Percentiles rank a stretch among this genome's conserved stretches.
phyloP scores from a whole-genome alignment of 2,797 vertebrate species.

The Chrysocyon brachyurus region DNA sequence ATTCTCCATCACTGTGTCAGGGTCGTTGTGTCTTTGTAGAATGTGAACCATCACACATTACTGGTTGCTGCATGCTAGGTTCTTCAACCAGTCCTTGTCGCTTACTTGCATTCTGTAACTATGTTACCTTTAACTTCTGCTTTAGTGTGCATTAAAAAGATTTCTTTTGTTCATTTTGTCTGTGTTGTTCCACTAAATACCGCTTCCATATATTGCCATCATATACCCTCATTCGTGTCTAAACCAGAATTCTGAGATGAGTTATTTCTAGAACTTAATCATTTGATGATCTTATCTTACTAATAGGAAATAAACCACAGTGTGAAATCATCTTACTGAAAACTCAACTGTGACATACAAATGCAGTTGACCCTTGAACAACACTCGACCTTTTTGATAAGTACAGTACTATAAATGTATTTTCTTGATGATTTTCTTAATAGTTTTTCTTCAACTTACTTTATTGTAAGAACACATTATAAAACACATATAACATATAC shows the following conservation, averaged over 20 bases:
- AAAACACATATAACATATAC: not conserved
- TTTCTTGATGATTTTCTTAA: not conserved
- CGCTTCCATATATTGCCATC: not conserved
- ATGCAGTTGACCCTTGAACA: not conserved
- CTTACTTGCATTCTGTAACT: not conserved
- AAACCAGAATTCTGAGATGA: slow-evolving; percentile 41
- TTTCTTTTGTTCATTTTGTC: slow-evolving; percentile 57
- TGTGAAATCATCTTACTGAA: slow-evolving; percentile 38
- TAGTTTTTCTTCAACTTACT: not conserved
- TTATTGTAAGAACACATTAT: not conserved
- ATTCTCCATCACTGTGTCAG: not conserved
- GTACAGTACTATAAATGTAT: not conserved
- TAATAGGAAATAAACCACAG: not conserved
- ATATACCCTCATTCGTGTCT: not conserved
- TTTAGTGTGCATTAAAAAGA: slow-evolving; percentile 39
- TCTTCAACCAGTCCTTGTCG: not conserved
- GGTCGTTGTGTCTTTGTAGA: slow-evolving; percentile 18
- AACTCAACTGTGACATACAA: not conserved
- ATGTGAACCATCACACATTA: not conserved
- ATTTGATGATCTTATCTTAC: slow-evolving; percentile 55
- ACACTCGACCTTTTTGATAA: not conserved
- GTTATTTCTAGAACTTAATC: slow-evolving; percentile 49
- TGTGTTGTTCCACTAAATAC: not conserved
- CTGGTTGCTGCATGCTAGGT: not conserved
- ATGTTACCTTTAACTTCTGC: not conserved